Percentiles rank a stretch among this genome's conserved stretches.
These are phyloP conservation scores for Artibeus jamaicensis DNA, from an alignment of 2,797 vertebrate genomes.

Conservation along the genomic window DNA sequence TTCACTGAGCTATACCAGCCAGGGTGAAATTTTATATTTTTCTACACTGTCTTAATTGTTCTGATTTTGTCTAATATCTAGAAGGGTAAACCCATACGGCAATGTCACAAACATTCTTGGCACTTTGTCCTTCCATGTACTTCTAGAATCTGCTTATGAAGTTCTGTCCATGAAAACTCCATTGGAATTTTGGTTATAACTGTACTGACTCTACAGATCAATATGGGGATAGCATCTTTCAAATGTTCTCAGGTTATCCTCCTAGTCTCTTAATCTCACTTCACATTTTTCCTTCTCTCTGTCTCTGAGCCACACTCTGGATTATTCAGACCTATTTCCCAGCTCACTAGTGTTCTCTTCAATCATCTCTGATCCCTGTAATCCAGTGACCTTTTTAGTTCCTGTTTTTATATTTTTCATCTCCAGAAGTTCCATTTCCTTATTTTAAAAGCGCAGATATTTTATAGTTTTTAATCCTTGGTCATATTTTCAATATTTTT, in stretches of 20 bases:
- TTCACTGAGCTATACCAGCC: too few relatives aligned
- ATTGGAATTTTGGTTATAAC: not conserved
- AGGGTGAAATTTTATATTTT: not conserved
- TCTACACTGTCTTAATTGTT: not conserved
- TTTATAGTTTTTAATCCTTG: not conserved
- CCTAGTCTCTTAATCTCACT: not conserved
- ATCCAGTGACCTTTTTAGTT: not conserved
- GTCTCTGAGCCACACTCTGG: not conserved
- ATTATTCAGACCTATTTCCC: not conserved
- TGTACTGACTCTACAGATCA: not conserved
- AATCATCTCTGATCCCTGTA: not conserved
- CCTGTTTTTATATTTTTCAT: slow-evolving; percentile 10
- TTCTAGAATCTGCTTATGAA: not conserved
- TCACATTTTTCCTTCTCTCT: not conserved
- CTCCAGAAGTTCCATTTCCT: slow-evolving; percentile 30
- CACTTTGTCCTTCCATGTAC: not conserved
- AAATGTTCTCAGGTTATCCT: not conserved
- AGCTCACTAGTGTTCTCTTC: not conserved
- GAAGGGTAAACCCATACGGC: not conserved
- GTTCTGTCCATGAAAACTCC: not conserved
- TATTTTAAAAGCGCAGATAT: slow-evolving; percentile 16
- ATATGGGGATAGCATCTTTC: not conserved
- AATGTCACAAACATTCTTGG: not conserved
- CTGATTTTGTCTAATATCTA: slow-evolving; percentile 3
- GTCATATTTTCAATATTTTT: not conserved